Percentiles rank a stretch among this genome's conserved stretches.
These are phyloP conservation scores for Erethizon dorsatum DNA, from an alignment of 2,797 vertebrate genomes.

Conservation along the genomic window DNA sequence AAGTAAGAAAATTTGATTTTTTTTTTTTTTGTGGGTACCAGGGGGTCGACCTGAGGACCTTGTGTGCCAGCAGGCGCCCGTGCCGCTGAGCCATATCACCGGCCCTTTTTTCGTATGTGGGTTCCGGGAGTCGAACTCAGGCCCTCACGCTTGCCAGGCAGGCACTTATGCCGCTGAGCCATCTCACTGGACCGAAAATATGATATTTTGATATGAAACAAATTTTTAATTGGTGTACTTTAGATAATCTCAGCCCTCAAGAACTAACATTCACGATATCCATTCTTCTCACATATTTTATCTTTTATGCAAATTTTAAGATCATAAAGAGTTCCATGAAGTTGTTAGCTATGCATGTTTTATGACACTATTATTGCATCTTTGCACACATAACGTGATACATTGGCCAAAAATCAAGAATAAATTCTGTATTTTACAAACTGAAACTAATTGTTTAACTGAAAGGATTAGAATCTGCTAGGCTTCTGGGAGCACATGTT, in stretches of 20 bases:
- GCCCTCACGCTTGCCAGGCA: no score
- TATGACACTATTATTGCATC: constrained; percentile 39
- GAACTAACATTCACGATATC: not conserved
- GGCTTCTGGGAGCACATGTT: constrained; percentile 53
- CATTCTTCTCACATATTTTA: constrained; percentile 27
- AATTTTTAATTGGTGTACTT: constrained; percentile 28
- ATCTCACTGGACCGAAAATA: not conserved
- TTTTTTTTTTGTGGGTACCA: no score
- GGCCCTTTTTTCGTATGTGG: no score
- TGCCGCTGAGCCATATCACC: no score
- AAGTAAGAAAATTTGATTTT: not conserved
- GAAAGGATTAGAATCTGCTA: constrained; percentile 51
- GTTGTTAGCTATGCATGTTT: constrained; percentile 53
- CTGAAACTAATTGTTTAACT: constrained; percentile 72
- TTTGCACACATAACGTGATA: constrained; percentile 22
- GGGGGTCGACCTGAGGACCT: no score
- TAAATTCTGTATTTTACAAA: constrained; percentile 64
- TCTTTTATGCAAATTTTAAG: constrained; percentile 66
- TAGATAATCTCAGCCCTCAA: not conserved
- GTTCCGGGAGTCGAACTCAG: no score
- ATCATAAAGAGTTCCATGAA: constrained; percentile 25
- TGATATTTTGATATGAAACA: constrained; percentile 5
- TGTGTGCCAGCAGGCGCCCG: no score
- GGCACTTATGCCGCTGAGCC: no score
- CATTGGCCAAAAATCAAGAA: constrained; percentile 41